Conservation (phyloP, 2,797 vertebrate species). For the Gastrophryne carolinensis region DNA sequence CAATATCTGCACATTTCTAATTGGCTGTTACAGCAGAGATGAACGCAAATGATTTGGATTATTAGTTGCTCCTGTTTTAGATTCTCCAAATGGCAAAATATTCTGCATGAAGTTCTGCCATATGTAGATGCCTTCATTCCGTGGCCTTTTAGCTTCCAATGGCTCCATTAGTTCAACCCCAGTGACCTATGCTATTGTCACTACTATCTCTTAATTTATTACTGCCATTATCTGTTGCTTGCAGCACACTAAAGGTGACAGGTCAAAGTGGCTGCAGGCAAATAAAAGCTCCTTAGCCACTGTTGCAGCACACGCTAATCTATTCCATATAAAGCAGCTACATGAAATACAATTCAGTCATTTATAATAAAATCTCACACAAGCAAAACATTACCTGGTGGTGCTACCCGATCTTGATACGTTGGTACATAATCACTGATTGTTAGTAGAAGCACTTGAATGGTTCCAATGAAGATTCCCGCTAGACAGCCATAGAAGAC, state of each 20-base stretch:
- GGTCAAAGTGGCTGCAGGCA: background rate
- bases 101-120: background rate
- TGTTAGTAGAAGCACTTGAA: slow-evolving; percentile 93
- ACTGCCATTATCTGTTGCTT: background rate
- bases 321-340: background rate
- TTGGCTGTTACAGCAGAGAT: background rate
- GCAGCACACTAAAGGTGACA: background rate
- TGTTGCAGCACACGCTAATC: background rate
- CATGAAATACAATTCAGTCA: too few relatives aligned
- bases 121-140: background rate
- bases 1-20: background rate
- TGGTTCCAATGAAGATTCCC: slow-evolving; percentile 96
- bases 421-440: slow-evolving; percentile 88
- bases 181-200: background rate
- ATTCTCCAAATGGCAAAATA: background rate
- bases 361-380: too few relatives aligned
- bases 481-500: slow-evolving; percentile 97
- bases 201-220: background rate
- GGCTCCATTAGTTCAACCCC: background rate
- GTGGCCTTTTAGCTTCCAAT: background rate
- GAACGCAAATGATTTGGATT: too few relatives aligned
- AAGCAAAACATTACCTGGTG: too few relatives aligned
- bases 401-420: slow-evolving; percentile 96
- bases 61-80: too few relatives aligned
- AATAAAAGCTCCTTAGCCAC: too few relatives aligned